Percentiles rank a stretch among this genome's conserved stretches.
phyloP scores from a whole-genome alignment of 2,113 vertebrate species.

The Climacteris rufus region DNA sequence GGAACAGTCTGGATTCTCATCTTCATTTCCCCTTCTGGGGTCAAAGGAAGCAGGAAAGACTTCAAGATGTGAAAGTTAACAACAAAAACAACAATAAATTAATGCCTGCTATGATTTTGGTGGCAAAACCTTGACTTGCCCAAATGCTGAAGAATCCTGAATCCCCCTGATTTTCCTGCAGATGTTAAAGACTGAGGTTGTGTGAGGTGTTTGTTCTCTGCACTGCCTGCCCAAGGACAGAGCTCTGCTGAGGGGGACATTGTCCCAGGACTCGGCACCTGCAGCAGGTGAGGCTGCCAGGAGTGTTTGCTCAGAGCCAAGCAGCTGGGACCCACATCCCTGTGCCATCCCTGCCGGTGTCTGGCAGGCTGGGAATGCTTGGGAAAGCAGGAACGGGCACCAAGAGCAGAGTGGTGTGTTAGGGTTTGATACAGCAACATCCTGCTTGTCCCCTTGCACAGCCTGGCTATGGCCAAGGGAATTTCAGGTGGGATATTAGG shows the following conservation, averaged over 20 bases:
- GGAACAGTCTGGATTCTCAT: not conserved
- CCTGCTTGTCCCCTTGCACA: not conserved
- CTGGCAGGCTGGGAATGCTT: accelerated
- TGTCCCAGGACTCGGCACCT: not conserved
- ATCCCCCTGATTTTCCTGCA: not conserved
- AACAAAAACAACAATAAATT: not conserved
- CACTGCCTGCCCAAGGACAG: not conserved
- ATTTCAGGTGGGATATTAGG: not conserved
- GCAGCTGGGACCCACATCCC: not conserved
- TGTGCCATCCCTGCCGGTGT: not conserved
- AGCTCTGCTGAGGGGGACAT: not conserved
- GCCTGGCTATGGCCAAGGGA: not conserved
- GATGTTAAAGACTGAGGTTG: not conserved
- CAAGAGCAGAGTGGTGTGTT: not conserved
- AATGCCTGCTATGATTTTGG: not conserved
- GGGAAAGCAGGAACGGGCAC: not conserved
- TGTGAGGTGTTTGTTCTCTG: not conserved
- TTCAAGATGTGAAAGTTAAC: not conserved
- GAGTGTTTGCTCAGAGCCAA: not conserved
- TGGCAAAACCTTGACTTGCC: not conserved
- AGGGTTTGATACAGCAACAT: accelerated
- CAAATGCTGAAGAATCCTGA: not conserved
- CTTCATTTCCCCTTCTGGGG: not conserved
- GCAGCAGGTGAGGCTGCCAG: not conserved
- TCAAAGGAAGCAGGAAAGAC: not conserved